Evolutionary conservation across 2,888 invertebrate genomes (phyloP).

Genomic region (Tipula unca): DNA sequence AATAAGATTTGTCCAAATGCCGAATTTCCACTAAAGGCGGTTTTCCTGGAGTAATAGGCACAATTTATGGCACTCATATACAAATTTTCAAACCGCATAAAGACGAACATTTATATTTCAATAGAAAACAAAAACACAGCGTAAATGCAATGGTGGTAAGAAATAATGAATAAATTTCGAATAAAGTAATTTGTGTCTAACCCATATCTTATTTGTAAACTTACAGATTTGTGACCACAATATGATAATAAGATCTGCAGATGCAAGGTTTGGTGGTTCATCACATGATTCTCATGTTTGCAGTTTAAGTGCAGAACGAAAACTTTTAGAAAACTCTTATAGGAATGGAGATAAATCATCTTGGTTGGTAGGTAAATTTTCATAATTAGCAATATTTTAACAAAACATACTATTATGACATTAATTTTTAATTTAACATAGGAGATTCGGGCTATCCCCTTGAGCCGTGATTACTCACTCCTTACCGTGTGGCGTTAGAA

Average conservation of each 20-base stretch:
- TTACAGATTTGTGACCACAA: slow-evolving; percentile 21
- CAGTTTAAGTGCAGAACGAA: slow-evolving; percentile 21
- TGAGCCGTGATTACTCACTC: neutral
- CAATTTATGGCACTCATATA: neutral
- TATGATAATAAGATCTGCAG: slow-evolving; percentile 19
- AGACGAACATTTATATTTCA: neutral
- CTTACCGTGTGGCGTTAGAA: neutral
- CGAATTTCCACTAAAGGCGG: too few species aligned
- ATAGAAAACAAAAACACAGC: too few species aligned
- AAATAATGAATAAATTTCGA: neutral
- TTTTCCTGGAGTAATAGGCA: too few species aligned
- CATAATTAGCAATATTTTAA: too few species aligned
- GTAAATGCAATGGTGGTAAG: slow-evolving; percentile 22
- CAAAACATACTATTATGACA: too few species aligned
- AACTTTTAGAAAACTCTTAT: neutral
- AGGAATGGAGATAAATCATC: slow-evolving; percentile 16
- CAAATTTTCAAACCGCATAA: neutral
- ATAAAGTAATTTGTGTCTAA: neutral
- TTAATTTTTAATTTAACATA: too few species aligned
- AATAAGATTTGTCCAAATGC: too few species aligned
- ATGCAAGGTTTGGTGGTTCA: slow-evolving; percentile 22
- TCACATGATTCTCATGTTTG: slow-evolving; percentile 22
- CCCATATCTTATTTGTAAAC: neutral
- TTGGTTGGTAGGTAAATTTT: neutral
- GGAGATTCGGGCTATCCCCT: neutral